Percentiles rank a stretch among this genome's conserved stretches.
phyloP scores from a whole-genome alignment of 2,113 vertebrate species.

The Butastur rufipennis region DNA sequence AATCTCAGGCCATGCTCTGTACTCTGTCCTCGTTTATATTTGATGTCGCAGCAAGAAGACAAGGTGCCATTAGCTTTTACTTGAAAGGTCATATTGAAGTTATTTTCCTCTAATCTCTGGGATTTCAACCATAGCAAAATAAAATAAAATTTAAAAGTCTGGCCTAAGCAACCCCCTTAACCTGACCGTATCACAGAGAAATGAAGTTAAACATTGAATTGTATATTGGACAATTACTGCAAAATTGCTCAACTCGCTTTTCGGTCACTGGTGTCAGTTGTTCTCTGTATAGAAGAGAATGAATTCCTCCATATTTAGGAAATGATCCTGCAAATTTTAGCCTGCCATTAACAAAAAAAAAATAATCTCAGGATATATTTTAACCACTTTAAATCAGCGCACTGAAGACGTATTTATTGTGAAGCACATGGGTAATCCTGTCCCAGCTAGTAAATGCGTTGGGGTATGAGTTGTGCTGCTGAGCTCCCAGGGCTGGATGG shows the following conservation, averaged over 20 bases:
- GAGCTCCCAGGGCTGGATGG: neutral
- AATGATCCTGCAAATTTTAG: neutral
- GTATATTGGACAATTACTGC: neutral
- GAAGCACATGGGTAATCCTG: accelerated
- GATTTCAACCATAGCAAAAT: constrained; percentile 17
- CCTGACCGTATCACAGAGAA: neutral
- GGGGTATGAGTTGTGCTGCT: neutral
- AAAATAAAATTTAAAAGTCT: constrained; percentile 34
- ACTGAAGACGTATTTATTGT: neutral
- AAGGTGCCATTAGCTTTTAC: constrained; percentile 41
- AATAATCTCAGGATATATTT: neutral
- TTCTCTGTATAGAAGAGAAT: neutral
- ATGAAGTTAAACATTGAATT: neutral
- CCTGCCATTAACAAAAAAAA: neutral
- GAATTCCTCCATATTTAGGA: neutral
- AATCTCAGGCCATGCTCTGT: neutral
- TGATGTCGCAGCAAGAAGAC: neutral
- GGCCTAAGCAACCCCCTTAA: constrained; percentile 18
- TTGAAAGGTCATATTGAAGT: constrained; percentile 42
- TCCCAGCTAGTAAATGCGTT: neutral
- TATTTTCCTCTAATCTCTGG: neutral
- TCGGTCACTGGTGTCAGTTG: neutral
- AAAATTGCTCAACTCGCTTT: neutral
- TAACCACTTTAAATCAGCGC: neutral
- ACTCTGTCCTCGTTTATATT: neutral